Percentiles rank a stretch among this genome's conserved stretches.
Conservation (phyloP, 2,113 vertebrate genomes). For the Zingel zingel region DNA sequence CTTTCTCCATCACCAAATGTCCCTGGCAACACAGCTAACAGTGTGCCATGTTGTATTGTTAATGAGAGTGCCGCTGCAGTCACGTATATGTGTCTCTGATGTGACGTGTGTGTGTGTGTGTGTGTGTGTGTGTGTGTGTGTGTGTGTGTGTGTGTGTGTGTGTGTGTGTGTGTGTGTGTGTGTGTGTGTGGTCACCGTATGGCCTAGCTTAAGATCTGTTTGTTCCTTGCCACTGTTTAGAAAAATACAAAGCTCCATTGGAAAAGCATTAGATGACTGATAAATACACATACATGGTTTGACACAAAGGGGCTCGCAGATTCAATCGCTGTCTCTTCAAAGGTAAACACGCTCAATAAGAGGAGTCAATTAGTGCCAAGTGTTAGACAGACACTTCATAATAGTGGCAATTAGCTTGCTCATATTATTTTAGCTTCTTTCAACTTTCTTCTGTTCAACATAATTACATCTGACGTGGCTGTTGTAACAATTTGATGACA, state of each 20-base stretch:
- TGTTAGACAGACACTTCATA: slow-evolving; percentile 38
- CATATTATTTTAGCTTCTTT: slow-evolving; percentile 35
- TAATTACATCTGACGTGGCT: slow-evolving; percentile 48
- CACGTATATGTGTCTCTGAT: slow-evolving; percentile 30
- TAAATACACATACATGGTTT: slow-evolving; percentile 29
- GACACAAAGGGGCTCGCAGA: slow-evolving; percentile 6
- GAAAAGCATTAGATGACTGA: slow-evolving; percentile 38
- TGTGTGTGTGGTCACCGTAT: slow-evolving; percentile 29
- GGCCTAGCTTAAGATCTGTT: slow-evolving; percentile 24
- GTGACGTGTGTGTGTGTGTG: slow-evolving; percentile 24
- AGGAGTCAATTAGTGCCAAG: slow-evolving; percentile 44
- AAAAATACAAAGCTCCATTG: slow-evolving; percentile 23
- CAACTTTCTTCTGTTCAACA: slow-evolving; percentile 40
- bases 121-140: slow-evolving; percentile 14
- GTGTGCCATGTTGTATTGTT: slow-evolving; percentile 66
- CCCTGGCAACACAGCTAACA: slow-evolving; percentile 75
- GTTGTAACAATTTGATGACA: slow-evolving; percentile 35
- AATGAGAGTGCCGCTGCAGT: slow-evolving; percentile 56
- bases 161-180: neutral
- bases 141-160: slow-evolving; percentile 36
- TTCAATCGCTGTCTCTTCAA: slow-evolving; percentile 19
- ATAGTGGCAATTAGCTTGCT: slow-evolving; percentile 45
- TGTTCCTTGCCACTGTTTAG: slow-evolving; percentile 23
- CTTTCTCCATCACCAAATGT: slow-evolving; percentile 79
- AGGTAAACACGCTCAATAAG: slow-evolving; percentile 33